Evolutionary conservation across 2,888 invertebrate genomes (phyloP).

Genomic region (Drepana falcataria): DNA sequence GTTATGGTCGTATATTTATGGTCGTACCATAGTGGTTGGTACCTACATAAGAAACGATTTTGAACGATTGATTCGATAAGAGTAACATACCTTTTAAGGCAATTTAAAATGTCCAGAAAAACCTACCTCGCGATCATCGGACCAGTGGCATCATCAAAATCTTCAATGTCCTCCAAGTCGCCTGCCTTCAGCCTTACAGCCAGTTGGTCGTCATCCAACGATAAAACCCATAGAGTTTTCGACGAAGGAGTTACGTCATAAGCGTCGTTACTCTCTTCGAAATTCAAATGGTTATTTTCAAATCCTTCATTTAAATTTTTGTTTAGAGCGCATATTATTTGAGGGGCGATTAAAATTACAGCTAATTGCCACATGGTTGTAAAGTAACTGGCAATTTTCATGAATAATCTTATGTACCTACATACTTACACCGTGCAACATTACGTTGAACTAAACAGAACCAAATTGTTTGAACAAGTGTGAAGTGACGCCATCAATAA

Average conservation of each 20-base stretch:
- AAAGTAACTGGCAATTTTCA: background rate
- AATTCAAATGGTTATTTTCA: background rate
- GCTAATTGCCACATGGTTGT: constrained; percentile 22
- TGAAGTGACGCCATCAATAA: no score
- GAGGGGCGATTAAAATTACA: constrained; percentile 7
- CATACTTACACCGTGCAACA: no score
- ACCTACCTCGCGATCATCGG: constrained; percentile 24
- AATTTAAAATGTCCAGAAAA: no score
- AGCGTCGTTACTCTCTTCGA: background rate
- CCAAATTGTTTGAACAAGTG: no score
- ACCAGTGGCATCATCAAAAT: constrained; percentile 24
- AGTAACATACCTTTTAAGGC: no score
- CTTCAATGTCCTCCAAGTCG: constrained; percentile 20
- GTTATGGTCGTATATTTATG: no score
- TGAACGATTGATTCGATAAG: no score
- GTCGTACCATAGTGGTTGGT: no score
- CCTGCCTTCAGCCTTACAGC: constrained; percentile 28
- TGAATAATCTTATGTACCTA: background rate
- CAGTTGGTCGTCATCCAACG: constrained; percentile 24
- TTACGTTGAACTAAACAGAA: no score
- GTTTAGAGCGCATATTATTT: background rate
- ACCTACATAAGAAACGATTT: no score
- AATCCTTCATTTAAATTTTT: background rate
- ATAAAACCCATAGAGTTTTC: constrained; percentile 38
- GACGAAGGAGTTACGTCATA: constrained; percentile 2